Evolutionary conservation across 2,797 vertebrate genomes (phyloP), one percentile per base, ranked within the genome.

Genomic region (Halcyon smyrnensis): DNA sequence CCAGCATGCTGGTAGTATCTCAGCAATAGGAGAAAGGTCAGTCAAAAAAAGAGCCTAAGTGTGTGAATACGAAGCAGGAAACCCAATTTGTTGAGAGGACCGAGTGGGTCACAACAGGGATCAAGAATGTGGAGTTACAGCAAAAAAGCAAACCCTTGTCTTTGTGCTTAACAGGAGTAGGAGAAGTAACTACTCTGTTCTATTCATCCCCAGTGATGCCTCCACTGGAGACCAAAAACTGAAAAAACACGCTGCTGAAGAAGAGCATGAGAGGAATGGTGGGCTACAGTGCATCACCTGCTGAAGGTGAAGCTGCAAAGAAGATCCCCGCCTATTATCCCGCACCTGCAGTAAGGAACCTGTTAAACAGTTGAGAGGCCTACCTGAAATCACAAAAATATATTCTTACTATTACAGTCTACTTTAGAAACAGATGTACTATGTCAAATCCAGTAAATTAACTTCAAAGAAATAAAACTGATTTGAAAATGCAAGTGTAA

Each of bases 221-320:
- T 28, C 20, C 48, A n/a, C 19, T 39, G 37, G 41, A 69, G 8
- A 19, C 9, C 37, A 54, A 17, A 68, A 68, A 60, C 32, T 7
- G 8, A 75, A 71, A 60, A 76, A 79, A 69, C 1, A 51, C 46
- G 41, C 11, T 81, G 46, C 25, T 46, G 48, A 86, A 24, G 25
- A 88, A 45, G 12, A 45, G 23, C 11, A 9, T 0, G 0, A 79
- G 41, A 36, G 10, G 6, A 88, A 9, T 1, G 2, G 51, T 0
- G 32, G 28, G 16, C 32, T 92, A 76, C 13, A 84, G 37, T 21
- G 39, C 11, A 59, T 43, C 43, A 54, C 34, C 54, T 46, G 24
- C 79, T 46, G 45, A 53, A 85, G 15, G 16, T 18, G 39, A 60
- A 64, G 43, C 32, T 78, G 50, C 48, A 75, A 87, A 80, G 15